Evolutionary conservation across 2,888 invertebrate genomes (phyloP), one percentile per base, ranked within the genome.

Genomic region (Osedax frankpressi): DNA sequence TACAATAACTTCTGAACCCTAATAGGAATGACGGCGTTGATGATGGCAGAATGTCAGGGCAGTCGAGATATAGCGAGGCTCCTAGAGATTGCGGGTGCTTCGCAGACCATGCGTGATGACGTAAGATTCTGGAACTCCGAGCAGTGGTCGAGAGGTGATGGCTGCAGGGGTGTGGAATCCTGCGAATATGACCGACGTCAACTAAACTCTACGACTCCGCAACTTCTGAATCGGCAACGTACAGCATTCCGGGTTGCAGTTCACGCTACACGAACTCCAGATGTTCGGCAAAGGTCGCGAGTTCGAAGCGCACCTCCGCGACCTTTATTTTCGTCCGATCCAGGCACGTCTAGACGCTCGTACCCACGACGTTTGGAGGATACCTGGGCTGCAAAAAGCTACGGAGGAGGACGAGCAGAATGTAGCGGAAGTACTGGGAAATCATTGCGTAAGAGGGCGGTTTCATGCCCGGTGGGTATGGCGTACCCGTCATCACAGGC

Each of bases 11-110:
- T n/a, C n/a, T n/a, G n/a, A n/a, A 44, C 44, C 11, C 6, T 44
- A 44, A 44, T n/a, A 1, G 69, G 69, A 19, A 69, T 69, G 69
- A 69, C 69, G 69, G 29, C 69, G 69, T 28, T 69, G 69, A 69
- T 69, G 69, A 28, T 69, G 25, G 69, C 69, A 25, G 25, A 30
- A 14, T 19, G 69, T 11, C 29, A 30, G 28, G 69, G 69, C 11
- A 14, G 25, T 3, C 27, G 14, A 14, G 29, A 28, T 2, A 28
- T 69, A 28, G 27, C 30, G 28, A 30, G 29, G 14, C 28, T 26
- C 1, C 69, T 69, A 14, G n/a, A 25, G 29, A 24, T 29, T 11
- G 30, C 27, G 19, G 28, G 69, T 2, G 69, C 69, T 11, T 69
- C 69, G 11, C 1, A 19, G 6, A 69, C 69, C 1, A 69, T 69